Evolutionary conservation across 2,888 invertebrate species (phyloP).

Genomic region (Parnassius smintheus): DNA sequence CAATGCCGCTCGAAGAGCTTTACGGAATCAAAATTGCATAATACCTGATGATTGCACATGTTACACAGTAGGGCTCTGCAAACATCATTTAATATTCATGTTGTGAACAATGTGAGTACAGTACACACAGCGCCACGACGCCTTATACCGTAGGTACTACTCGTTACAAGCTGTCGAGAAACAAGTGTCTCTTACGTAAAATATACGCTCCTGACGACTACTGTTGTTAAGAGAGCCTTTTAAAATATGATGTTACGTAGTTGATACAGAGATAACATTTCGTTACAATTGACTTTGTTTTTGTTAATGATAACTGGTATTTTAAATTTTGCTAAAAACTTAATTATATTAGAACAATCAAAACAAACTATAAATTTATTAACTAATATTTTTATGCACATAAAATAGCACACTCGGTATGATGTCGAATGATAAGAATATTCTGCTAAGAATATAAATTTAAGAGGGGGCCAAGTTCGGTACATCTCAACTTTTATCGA

Average conservation of each 20-base stretch:
- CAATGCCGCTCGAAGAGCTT: constrained; percentile 51
- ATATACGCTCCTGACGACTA: constrained; percentile 12
- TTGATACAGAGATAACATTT: background rate
- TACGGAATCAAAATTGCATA: constrained; percentile 62
- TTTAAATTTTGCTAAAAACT: no score
- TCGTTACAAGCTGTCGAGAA: constrained; percentile 20
- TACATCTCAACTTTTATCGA: no score
- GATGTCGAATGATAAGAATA: no score
- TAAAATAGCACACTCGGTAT: no score
- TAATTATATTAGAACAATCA: no score
- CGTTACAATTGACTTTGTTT: no score
- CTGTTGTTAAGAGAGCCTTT: constrained; percentile 1
- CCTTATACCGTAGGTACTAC: constrained; percentile 5
- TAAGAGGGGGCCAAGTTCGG: no score
- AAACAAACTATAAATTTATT: no score
- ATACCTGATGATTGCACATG: constrained; percentile 42
- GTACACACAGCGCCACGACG: constrained; percentile 12
- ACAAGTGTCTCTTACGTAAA: constrained; percentile 16
- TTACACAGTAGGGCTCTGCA: constrained; percentile 46
- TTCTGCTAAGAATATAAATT: no score
- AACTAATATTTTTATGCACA: no score
- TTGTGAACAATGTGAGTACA: constrained; percentile 39
- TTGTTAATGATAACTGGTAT: no score
- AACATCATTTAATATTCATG: constrained; percentile 63
- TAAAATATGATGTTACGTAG: background rate